A percentile compares a stretch with the other conserved stretches of the same genome.
These are phyloP conservation scores for Bothrops jararaca DNA, from an alignment of 2,113 vertebrate genomes.

Conservation along the genomic window DNA sequence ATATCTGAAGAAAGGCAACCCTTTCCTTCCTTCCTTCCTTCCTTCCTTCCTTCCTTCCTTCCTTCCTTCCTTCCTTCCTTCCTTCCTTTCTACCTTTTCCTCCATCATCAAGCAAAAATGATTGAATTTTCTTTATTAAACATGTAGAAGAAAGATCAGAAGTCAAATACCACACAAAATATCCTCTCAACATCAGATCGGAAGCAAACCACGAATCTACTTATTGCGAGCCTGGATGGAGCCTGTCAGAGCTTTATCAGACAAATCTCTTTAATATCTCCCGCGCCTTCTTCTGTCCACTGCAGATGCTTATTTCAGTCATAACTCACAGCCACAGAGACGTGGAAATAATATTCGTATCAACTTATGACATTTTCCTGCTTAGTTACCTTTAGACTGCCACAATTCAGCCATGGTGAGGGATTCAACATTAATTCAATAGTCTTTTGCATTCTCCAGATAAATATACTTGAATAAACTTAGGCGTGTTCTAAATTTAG, in stretches of 20 bases:
- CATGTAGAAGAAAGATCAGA: background rate
- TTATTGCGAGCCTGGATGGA: background rate
- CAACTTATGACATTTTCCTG: background rate
- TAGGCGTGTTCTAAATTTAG: background rate
- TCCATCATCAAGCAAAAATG: background rate
- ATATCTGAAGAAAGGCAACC: background rate
- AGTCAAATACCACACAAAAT: background rate
- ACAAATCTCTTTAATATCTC: background rate
- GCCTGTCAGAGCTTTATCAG: background rate
- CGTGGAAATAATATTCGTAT: background rate
- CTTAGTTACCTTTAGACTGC: background rate
- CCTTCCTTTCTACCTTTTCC: background rate
- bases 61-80: background rate
- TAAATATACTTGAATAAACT: background rate
- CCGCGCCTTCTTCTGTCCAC: accelerated
- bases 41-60: no score
- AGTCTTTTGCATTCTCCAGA: background rate
- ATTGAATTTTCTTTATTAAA: background rate
- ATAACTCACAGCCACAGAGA: background rate
- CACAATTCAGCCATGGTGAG: background rate
- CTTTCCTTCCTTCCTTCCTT: background rate
- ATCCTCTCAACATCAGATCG: background rate
- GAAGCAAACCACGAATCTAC: background rate
- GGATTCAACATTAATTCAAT: background rate
- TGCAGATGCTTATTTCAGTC: background rate